Evolutionary conservation across 2,888 invertebrate species (phyloP).

Genomic region (Melinopterus prodromus): DNA sequence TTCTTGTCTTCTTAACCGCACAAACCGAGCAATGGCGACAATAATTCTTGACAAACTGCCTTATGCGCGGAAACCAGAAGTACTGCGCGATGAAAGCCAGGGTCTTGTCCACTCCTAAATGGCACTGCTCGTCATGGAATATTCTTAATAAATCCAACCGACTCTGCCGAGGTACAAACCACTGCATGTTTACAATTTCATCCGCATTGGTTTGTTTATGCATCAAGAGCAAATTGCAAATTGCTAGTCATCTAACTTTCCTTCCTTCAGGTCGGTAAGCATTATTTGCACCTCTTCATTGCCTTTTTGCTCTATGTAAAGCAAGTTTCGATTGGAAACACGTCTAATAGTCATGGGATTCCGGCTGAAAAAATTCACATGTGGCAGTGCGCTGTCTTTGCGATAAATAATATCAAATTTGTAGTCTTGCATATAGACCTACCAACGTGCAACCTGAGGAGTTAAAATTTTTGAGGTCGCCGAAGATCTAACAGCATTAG

Average conservation of each 20-base stretch:
- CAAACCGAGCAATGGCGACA: conserved; percentile 46
- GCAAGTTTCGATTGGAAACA: neutral
- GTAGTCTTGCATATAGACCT: conserved; percentile 39
- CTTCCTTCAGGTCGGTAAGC: conserved; percentile 34
- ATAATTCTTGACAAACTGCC: conserved; percentile 44
- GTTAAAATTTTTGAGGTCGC: conserved; percentile 22
- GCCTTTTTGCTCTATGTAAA: conserved; percentile 16
- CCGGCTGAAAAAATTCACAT: conserved; percentile 10
- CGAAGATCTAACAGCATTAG: conserved; percentile 20
- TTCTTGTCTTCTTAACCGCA: conserved; percentile 46
- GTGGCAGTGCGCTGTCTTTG: conserved; percentile 32
- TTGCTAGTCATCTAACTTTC: conserved; percentile 14
- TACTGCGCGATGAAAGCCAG: conserved; percentile 37
- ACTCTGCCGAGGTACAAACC: conserved; percentile 50
- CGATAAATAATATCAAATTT: conserved; percentile 41
- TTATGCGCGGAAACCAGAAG: conserved; percentile 50
- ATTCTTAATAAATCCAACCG: conserved; percentile 47
- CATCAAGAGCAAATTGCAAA: neutral
- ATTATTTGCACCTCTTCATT: conserved; percentile 7
- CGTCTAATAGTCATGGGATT: conserved; percentile 30
- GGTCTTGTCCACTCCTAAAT: conserved; percentile 51
- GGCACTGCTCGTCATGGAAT: conserved; percentile 53
- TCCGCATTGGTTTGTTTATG: conserved; percentile 7
- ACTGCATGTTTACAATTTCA: conserved; percentile 33
- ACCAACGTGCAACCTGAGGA: conserved; percentile 31